Conservation (phyloP, 2,797 vertebrate genomes). For the Mormyrops attenuatus region DNA sequence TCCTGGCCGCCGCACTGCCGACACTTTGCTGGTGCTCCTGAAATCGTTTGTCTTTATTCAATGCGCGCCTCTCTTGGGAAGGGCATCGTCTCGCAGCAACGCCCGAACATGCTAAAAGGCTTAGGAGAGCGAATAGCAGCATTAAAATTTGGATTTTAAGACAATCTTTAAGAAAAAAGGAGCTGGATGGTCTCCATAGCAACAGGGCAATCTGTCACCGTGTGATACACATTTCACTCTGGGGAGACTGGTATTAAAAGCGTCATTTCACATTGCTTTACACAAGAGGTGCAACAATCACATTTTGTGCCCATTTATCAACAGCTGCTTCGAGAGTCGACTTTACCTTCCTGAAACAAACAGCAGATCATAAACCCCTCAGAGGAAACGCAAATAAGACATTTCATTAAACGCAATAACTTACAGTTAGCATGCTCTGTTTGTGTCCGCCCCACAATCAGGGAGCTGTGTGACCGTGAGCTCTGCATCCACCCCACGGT, state of each 20-base stretch:
- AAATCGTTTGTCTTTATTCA: slow-evolving; percentile 22
- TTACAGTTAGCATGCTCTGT: background rate
- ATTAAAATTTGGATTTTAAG: slow-evolving; percentile 14
- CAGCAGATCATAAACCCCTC: background rate
- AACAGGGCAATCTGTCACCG: slow-evolving; percentile 17
- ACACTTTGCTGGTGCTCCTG: background rate
- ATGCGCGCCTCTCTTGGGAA: background rate
- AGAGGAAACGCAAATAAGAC: background rate
- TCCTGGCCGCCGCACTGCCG: background rate
- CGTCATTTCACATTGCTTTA: slow-evolving; percentile 12
- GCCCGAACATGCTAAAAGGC: slow-evolving; percentile 11
- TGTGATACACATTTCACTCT: background rate
- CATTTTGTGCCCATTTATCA: background rate
- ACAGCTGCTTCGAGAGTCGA: background rate
- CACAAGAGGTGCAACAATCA: background rate
- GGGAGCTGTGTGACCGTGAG: background rate
- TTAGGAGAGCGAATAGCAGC: background rate
- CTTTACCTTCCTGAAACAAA: background rate
- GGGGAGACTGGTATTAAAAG: background rate
- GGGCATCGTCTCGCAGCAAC: background rate
- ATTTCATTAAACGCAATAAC: background rate
- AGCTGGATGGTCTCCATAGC: slow-evolving; percentile 21
- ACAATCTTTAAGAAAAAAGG: background rate
- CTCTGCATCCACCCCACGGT: background rate
- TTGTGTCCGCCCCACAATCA: background rate